Evolutionary conservation across 1,140 invertebrate species (phyloP).

Genomic region (Daktulosphaira vitifoliae): DNA sequence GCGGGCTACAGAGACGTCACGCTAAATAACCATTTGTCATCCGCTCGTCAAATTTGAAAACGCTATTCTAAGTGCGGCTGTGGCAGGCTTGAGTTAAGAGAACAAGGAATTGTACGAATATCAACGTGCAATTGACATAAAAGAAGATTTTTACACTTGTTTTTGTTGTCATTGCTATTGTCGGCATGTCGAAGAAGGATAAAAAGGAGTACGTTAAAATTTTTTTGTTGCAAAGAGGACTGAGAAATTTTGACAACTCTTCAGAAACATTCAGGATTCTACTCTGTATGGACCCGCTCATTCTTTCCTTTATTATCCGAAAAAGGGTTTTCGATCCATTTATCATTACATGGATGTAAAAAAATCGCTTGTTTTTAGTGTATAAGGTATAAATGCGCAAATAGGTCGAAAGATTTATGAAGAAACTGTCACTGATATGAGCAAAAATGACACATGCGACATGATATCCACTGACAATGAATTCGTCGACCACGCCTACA

Average conservation of each 20-base stretch:
- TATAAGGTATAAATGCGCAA: not conserved
- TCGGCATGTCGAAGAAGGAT: not conserved
- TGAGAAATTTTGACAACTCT: constrained; percentile 21
- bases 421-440: not conserved
- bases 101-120: not conserved
- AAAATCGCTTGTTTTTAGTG: not conserved
- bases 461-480: not conserved
- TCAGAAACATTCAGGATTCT: constrained; percentile 5
- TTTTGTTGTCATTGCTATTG: not conserved
- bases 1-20: not conserved
- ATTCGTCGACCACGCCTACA: constrained; percentile 2
- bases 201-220: not conserved
- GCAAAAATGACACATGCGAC: constrained; percentile 8
- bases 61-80: not conserved
- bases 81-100: not conserved
- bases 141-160: constrained; percentile 21
- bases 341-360: constrained; percentile 5
- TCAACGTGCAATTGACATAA: not conserved
- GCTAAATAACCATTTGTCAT: constrained; percentile 26
- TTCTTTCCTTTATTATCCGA: constrained; percentile 13
- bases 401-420: constrained; percentile 9
- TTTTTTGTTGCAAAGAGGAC: not conserved
- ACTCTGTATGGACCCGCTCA: not conserved
- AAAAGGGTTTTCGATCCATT: constrained; percentile 28
- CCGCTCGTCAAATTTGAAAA: not conserved